A percentile compares a stretch with the other conserved stretches of the same genome.
Evolutionary conservation across 2,113 vertebrate genomes (phyloP).

Genomic region (Phoxinus phoxinus): DNA sequence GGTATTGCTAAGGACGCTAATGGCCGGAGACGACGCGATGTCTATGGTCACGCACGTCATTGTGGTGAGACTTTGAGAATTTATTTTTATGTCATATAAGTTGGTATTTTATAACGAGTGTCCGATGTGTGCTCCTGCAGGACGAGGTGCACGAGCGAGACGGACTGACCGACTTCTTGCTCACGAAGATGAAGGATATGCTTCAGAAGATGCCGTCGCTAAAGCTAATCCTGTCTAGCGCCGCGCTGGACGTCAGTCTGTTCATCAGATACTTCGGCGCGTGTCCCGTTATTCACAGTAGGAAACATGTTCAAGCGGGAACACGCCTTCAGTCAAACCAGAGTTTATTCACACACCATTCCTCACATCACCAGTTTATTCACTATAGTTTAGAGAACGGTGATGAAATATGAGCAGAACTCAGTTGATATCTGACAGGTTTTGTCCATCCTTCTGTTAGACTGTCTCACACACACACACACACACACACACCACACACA

Average conservation of each 20-base stretch:
- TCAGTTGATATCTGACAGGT: too few species aligned
- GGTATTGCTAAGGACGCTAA: slow-evolving; percentile 89
- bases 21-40: slow-evolving; percentile 86
- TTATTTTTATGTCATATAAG: too few species aligned
- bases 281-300: slow-evolving; percentile 91
- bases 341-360: too few species aligned
- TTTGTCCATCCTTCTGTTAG: too few species aligned
- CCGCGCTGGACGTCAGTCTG: slow-evolving; percentile 87
- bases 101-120: too few species aligned
- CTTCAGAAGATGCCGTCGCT: slow-evolving; percentile 82
- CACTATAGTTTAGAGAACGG: too few species aligned
- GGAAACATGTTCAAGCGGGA: slow-evolving; percentile 55
- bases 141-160: slow-evolving; percentile 97
- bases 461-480: too few species aligned
- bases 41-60: slow-evolving; percentile 92
- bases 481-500: too few species aligned
- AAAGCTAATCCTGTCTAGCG: slow-evolving; percentile 92
- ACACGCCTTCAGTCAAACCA: background rate
- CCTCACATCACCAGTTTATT: too few species aligned
- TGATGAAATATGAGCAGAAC: too few species aligned
- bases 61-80: slow-evolving; percentile 81
- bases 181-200: slow-evolving; percentile 89
- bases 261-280: slow-evolving; percentile 90
- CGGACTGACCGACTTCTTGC: slow-evolving; percentile 92
- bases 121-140: slow-evolving; percentile 72